Base-by-base conservation (phyloP, 2,888 invertebrate genomes). In the Stomorhina lunata region DNA sequence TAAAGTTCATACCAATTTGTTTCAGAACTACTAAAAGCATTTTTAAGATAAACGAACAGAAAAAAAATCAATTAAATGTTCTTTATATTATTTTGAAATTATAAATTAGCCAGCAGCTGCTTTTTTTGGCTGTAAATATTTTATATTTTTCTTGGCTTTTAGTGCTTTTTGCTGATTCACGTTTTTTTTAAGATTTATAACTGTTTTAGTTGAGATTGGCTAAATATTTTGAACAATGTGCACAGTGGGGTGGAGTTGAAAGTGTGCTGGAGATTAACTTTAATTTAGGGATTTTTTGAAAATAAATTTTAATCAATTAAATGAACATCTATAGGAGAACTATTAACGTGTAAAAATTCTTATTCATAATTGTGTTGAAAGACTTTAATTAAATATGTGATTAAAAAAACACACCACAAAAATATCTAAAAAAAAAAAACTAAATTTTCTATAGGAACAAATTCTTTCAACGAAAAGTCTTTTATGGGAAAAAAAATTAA, bases 51-150 rank as follows among this genome's bases (percentile, higher is more conserved):
- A 61, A 40, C n/a, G 37, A 9, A 37, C 0, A 2, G n/a, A n/a
- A n/a, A 50, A 59, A 37, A 76, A 57, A 65, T 66, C 45, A 66
- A 65, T 75, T 43, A 45, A 55, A 55, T 17, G 15, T 25, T 37
- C 22, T 22, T 57, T 34, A n/a, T 45, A 1, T 45, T 4, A 4
- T 61, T 9, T 15, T 15, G 22, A 7, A 37, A 3, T 22, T n/a
- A 9, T 4, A 27, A n/a, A 53, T 27, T 2, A 50, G 37, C 50
- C 25, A 53, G 27, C 15, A 53, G 50, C n/a, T n/a, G n/a, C n/a
- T n/a, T n/a, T n/a, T n/a, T n/a, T 29, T 27, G 12, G n/a, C 20
- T 2, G 48, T 34, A 34, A 50, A 34, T 50, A 37, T 5, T 50
- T 66, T 50, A 12, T 63, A 9, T 15, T 17, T 43, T 1, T 17